Base-by-base conservation (phyloP, 2,113 vertebrate species). In the Callionymus lyra region DNA sequence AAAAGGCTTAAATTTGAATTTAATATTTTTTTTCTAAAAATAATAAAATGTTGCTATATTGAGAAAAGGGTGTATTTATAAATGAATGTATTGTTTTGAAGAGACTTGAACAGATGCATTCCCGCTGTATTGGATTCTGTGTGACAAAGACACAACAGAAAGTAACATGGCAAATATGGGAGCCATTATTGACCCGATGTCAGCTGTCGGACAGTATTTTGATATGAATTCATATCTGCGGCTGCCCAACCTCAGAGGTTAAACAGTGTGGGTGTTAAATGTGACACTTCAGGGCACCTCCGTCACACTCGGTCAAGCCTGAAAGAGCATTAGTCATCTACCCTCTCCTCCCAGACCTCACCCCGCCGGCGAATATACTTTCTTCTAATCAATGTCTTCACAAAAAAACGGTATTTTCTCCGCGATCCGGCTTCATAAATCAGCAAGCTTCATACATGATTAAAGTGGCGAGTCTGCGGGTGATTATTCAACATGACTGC, bases 321-420 rank as follows among this genome's bases (percentile, higher is more conserved):
- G 39, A 43, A 47, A 40, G 53, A 63, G 56, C 60, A 70, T 76
- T 68, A 76, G 61, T 72, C 70, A 72, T 63, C 58, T 44, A 65
- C 17, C 56, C 52, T 34, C 45, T 63, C 53, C 56, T 34, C 46
- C 41, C 44, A 45, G 44, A 64, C 21, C 53, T 62, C 47, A 18
- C 48, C 53, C 49, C 43, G 54, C 63, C 68, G 58, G 53, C 53
- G 62, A 70, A 68, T 68, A 59, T 59, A 70, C 77, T 72, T 63
- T 44, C 58, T 53, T 54, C 33, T 51, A 62, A 63, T 72, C 58
- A 51, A 39, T 10, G 17, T 34, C 34, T 53, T 45, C 31, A 33
- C 44, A 27, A 48, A 50, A 70, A 56, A 15, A 31, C 32, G 8
- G 15, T 9, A 38, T 65, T 74, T 74, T 53, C 48, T 40, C 36